Evolutionary conservation across 2,888 invertebrate species (phyloP).

Genomic region (Athalia rosae): DNA sequence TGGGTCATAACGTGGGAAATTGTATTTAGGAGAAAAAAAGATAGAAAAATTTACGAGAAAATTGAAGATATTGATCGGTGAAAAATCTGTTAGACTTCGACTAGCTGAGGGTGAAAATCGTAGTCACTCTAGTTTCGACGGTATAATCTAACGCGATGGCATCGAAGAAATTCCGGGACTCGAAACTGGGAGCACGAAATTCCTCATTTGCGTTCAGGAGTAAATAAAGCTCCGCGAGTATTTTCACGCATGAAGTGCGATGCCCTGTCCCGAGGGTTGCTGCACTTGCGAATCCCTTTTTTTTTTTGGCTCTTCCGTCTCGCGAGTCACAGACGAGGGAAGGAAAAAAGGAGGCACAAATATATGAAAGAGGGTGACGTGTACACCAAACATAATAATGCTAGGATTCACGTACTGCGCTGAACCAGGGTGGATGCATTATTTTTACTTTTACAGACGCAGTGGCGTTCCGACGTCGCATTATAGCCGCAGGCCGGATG

Average conservation of each 20-base stretch:
- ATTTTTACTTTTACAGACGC: slow-evolving; percentile 6
- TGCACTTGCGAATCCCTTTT: slow-evolving; percentile 17
- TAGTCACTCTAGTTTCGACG: no score
- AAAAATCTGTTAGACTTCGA: no score
- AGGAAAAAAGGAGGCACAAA: not conserved
- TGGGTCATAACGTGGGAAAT: no score
- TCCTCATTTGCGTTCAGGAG: not conserved
- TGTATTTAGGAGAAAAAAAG: no score
- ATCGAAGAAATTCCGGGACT: no score
- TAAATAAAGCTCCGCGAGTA: slow-evolving; percentile 1
- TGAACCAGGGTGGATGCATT: not conserved
- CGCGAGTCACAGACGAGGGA: not conserved
- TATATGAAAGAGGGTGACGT: not conserved
- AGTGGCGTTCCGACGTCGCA: not conserved
- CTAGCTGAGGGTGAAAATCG: no score
- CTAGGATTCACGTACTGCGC: not conserved
- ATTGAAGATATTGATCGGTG: no score
- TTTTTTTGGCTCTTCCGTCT: not conserved
- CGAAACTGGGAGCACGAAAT: no score
- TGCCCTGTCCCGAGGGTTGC: not conserved
- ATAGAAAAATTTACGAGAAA: no score
- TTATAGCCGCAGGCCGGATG: not conserved
- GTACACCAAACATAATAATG: no score
- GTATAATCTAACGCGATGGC: no score
- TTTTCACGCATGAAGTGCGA: slow-evolving; percentile 7